These are phyloP conservation scores for Schrankia costaestrigalis DNA, from an alignment of 2,888 invertebrate species.

Conservation along the genomic window DNA sequence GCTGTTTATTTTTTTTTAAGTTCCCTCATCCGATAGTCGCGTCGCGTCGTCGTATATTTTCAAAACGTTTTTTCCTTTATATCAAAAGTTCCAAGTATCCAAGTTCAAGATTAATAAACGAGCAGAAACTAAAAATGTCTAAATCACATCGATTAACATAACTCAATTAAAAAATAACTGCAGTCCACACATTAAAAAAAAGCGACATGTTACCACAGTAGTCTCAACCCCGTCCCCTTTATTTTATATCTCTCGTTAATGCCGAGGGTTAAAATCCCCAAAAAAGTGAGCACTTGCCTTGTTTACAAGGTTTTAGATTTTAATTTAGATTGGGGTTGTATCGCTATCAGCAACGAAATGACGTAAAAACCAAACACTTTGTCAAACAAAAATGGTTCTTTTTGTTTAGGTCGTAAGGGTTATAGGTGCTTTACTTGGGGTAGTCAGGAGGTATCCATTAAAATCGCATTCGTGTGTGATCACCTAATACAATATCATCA, in stretches of 20 bases:
- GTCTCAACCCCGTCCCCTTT: conserved; percentile 48
- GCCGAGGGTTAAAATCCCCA: conserved; percentile 80
- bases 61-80: too few relatives aligned
- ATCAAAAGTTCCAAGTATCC: too few relatives aligned
- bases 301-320: conserved; percentile 83
- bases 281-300: conserved; percentile 82
- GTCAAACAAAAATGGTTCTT: conserved; percentile 46
- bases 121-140: too few relatives aligned
- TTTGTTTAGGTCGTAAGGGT: conserved; percentile 38
- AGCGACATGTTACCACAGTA: conserved; percentile 55
- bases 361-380: conserved; percentile 46
- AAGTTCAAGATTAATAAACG: too few relatives aligned
- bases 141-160: conserved; percentile 2
- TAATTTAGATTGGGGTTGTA: conserved; percentile 81
- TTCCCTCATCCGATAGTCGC: too few relatives aligned
- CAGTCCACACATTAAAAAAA: conserved; percentile 29
- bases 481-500: conserved; percentile 82
- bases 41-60: too few relatives aligned
- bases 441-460: conserved; percentile 66
- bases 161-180: conserved; percentile 24
- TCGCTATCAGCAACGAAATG: conserved; percentile 40
- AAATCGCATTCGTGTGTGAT: conserved; percentile 81
- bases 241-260: conserved; percentile 74
- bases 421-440: conserved; percentile 42
- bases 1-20: too few relatives aligned